Base-by-base conservation (phyloP, 64 coral and sea anemone species). In the Montipora sp. region DNA sequence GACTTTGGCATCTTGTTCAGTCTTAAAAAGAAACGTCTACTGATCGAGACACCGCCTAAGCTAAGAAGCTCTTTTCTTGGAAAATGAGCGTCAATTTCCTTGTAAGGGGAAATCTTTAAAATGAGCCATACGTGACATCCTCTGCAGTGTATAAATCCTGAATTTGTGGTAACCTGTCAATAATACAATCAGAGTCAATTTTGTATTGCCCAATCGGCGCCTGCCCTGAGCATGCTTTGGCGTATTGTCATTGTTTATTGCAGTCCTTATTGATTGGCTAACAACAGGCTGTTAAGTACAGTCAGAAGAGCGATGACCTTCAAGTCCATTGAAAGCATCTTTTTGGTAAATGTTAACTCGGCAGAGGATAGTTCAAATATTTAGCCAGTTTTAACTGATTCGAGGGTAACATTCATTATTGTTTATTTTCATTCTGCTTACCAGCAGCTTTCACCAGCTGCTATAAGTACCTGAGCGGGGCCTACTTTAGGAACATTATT, bases 201-300 rank as follows among this genome's bases (percentile, higher is more conserved):
- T 18, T 48, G 11, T 85, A 20, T 67, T 72, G 47, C 71, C 82
- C 82, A 85, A 85, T 85, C 19, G 65, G 65, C 82, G 82, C 63
- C 47, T 85, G 63, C 47, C 82, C 5, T 12, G 45, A 46, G n/a
- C 47, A 85, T 71, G 60, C 45, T 83, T 85, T 46, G 65, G 82
- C 18, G 46, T 85, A 71, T 85, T 85, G 65, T 48, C 71, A 72
- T 85, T 85, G 65, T 85, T 85, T 85, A 50, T 36, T 82, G 50
- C 12, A 71, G 44, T 19, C 82, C 19, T 36, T 71, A 65, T 85
- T 85, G 82, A 85, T 85, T 85, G 82, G 82, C 66, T 85, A 85
- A 85, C 82, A 85, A 85, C 82, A 85, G 82, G 82, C 71, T 85
- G 82, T 85, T 85, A 85, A 71, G 61, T 59, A 20, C 60, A 85